Evolutionary conservation across 2,113 vertebrate genomes (phyloP), one percentile per base, ranked within the genome.

Genomic region (Zootoca vivipara): DNA sequence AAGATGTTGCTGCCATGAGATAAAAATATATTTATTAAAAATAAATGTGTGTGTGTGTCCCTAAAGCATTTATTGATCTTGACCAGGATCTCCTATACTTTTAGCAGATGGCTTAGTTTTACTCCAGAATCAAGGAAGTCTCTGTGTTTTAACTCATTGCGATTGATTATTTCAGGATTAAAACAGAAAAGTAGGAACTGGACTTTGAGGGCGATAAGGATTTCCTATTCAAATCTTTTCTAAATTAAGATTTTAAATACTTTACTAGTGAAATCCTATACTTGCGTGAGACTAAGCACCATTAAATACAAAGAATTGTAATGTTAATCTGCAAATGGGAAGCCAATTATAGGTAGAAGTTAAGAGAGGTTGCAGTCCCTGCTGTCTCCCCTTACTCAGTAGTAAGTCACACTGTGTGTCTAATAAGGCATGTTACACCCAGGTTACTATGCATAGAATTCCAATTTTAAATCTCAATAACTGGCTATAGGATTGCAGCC

Each of bases 171-270:
- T 84, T 84, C 40, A 10, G 42, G 35, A 73, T 46, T 7, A 13
- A 20, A 26, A 9, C 40, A 42, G 22, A 42, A 77, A 75, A 3
- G 38, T 40, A 75, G 74, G 22, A 42, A 77, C 42, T n/a, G 30
- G 42, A 10, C 13, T 73, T 89, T 65, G 1, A 82, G 70, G 89
- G 91, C 85, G 35, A 78, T 90, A 82, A 46, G 1, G 6, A 0
- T 86, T 86, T 91, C 78, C 70, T 28, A 26, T 89, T 85, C 18
- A 18, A 78, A 40, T 35, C 40, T 67, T 69, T 78, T 52, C 75
- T 67, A 13, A 90, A 87, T 87, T 86, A 91, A 86, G 85, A 33
- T 73, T 91, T 18, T 42, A 46, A 90, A 83, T 46, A 58, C 77
- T 93, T 90, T 20, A 0, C 86, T 88, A 69, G 79, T 95, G 58